phyloP scores from a whole-genome alignment of 2,797 vertebrate species.

The Urocyon cinereoargenteus region DNA sequence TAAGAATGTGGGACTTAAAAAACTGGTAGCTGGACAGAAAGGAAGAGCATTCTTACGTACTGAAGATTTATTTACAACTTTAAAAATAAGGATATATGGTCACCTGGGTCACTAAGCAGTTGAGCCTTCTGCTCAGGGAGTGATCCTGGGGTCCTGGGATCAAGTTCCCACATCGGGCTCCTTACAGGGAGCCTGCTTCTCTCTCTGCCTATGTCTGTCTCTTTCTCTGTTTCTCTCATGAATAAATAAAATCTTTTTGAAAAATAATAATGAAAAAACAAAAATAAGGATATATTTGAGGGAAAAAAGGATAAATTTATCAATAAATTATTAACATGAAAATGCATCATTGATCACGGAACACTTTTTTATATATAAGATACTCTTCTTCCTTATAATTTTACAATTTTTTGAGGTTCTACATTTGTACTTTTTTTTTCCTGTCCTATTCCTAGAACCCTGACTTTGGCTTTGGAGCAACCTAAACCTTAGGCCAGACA shows the following conservation, averaged over 20 bases:
- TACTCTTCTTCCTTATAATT: constrained; percentile 51
- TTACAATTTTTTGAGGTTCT: constrained; percentile 31
- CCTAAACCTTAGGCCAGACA: constrained; percentile 58
- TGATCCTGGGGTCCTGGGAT: too few relatives aligned
- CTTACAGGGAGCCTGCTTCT: too few relatives aligned
- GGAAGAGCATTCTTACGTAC: background rate
- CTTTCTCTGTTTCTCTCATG: too few relatives aligned
- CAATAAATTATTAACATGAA: background rate
- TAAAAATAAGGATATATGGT: background rate
- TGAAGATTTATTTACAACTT: constrained; percentile 37
- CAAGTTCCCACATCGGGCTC: too few relatives aligned
- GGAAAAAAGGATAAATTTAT: background rate
- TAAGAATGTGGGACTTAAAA: constrained; percentile 25
- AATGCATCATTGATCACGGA: background rate
- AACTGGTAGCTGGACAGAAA: constrained; percentile 20
- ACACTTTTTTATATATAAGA: background rate
- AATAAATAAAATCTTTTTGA: too few relatives aligned
- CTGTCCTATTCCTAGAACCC: constrained; percentile 1
- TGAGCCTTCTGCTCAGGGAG: too few relatives aligned
- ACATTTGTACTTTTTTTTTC: background rate
- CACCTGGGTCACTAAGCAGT: too few relatives aligned
- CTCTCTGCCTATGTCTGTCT: too few relatives aligned
- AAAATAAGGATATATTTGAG: too few relatives aligned
- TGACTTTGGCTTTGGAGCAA: constrained; percentile 56
- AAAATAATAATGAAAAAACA: too few relatives aligned